Conservation (phyloP, 2,113 vertebrate genomes). For the Pontoporia blainvillei region DNA sequence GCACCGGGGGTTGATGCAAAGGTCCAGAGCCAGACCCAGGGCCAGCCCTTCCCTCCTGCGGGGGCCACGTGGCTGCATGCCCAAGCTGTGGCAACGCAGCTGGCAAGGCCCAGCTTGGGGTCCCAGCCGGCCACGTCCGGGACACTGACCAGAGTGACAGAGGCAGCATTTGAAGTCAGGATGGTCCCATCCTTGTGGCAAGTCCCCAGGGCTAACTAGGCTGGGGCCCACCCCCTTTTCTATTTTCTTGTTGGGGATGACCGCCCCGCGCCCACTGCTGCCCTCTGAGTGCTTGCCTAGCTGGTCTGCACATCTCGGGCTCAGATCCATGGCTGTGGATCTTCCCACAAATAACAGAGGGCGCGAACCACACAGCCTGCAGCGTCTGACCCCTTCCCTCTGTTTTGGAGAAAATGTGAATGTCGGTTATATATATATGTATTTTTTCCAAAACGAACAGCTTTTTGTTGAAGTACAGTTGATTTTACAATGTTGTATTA, state of each 20-base stretch:
- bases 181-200: not conserved
- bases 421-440: too few relatives aligned
- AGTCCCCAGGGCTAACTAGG: not conserved
- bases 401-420: not conserved
- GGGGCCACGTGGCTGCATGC: not conserved
- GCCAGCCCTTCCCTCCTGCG: not conserved
- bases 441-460: not conserved
- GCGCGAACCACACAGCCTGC: fast-evolving
- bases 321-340: not conserved
- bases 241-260: not conserved
- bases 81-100: not conserved
- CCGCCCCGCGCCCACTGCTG: fast-evolving
- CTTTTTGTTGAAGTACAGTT: not conserved
- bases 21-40: not conserved
- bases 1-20: not conserved
- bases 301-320: not conserved
- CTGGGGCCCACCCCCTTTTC: not conserved
- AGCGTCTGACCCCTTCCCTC: not conserved
- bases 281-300: not conserved
- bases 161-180: not conserved
- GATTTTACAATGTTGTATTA: not conserved
- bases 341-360: not conserved
- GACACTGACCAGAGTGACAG: not conserved
- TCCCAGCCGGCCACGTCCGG: not conserved
- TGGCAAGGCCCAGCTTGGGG: not conserved